These are phyloP conservation scores for Lerema accius DNA, from an alignment of 1,140 invertebrate species.

Conservation along the genomic window DNA sequence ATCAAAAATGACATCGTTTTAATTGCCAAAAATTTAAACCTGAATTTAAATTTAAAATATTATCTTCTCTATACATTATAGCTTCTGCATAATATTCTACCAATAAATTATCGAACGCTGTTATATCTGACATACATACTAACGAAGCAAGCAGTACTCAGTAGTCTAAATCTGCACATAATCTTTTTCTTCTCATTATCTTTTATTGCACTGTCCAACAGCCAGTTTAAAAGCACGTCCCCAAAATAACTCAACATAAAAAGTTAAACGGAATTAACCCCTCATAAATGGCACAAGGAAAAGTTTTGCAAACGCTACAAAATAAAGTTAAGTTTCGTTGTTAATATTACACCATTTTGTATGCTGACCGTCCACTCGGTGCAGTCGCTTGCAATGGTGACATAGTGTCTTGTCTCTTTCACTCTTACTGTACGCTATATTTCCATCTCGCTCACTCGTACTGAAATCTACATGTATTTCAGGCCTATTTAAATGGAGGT, in stretches of 20 bases:
- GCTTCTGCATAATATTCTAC: no score
- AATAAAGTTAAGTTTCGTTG: constrained; percentile 31
- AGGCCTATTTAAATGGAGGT: constrained; percentile 42
- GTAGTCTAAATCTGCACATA: constrained; percentile 2
- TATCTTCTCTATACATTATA: no score
- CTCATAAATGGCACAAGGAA: constrained; percentile 16
- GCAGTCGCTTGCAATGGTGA: constrained; percentile 62
- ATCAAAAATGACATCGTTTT: no score
- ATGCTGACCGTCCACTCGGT: constrained; percentile 53
- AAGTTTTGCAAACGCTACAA: constrained; percentile 37
- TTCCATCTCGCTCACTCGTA: constrained; percentile 42
- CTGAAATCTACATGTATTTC: constrained; percentile 39
- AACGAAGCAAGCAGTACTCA: not conserved
- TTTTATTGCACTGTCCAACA: not conserved
- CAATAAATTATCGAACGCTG: no score
- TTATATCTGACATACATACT: no score
- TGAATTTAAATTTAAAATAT: no score
- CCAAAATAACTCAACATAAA: constrained; percentile 21
- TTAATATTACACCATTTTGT: constrained; percentile 37
- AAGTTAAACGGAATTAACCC: constrained; percentile 26
- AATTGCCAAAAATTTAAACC: no score
- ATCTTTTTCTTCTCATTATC: not conserved
- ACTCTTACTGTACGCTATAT: constrained; percentile 35
- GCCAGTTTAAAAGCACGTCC: constrained; percentile 21
- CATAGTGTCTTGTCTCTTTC: constrained; percentile 41